Evolutionary conservation across 2,888 invertebrate species (phyloP).

Genomic region (Ashinkailepas kermadecensis): DNA sequence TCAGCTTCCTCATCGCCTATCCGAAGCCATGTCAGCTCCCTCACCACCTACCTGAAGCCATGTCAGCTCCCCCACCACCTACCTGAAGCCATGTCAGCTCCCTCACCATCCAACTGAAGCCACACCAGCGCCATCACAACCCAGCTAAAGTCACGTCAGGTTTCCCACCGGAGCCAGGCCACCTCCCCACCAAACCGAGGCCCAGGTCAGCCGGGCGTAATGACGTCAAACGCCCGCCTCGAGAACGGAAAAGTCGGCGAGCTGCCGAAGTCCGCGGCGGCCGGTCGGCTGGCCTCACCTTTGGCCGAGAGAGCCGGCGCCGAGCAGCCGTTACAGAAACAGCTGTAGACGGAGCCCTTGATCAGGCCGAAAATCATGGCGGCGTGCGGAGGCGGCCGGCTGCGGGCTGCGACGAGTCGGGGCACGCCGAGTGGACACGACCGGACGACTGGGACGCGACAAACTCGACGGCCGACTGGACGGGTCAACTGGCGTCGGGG

Average conservation of each 20-base stretch:
- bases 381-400: background rate
- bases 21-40: no score
- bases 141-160: no score
- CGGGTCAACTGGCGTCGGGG: constrained; percentile 37
- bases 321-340: constrained; percentile 81
- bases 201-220: background rate
- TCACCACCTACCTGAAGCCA: no score
- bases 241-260: background rate
- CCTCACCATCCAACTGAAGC: no score
- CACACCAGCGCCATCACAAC: no score
- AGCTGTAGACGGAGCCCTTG: constrained; percentile 85
- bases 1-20: no score
- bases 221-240: background rate
- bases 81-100: no score
- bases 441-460: background rate
- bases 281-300: background rate
- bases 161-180: no score
- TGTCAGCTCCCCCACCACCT: no score
- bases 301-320: background rate
- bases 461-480: constrained; percentile 11
- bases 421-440: background rate
- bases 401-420: background rate
- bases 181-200: background rate
- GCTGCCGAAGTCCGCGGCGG: background rate
- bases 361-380: constrained; percentile 79